Evolutionary conservation across 2,797 vertebrate genomes (phyloP).

Genomic region (Micropoecilia bifurca): DNA sequence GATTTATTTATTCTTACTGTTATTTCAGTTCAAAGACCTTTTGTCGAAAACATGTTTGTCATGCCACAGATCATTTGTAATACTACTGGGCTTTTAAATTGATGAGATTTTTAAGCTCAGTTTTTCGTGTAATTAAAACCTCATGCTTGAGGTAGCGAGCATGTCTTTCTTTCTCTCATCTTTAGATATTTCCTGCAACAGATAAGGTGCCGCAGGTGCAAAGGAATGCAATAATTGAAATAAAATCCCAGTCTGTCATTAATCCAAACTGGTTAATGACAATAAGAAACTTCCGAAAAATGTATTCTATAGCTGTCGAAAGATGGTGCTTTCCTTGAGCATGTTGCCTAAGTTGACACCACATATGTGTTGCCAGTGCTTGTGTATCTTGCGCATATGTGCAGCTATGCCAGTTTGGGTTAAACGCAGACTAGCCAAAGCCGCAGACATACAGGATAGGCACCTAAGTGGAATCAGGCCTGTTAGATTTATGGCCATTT

Average conservation of each 20-base stretch:
- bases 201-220: constrained; percentile 16
- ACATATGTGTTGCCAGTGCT: constrained; percentile 37
- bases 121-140: constrained; percentile 61
- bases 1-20: constrained; percentile 47
- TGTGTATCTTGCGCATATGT: constrained; percentile 43
- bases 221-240: constrained; percentile 32
- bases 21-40: constrained; percentile 49
- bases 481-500: constrained; percentile 98
- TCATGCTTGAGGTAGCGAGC: constrained; percentile 30
- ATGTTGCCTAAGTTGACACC: constrained; percentile 27
- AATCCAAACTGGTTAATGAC: constrained; percentile 46
- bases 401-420: constrained; percentile 82
- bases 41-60: constrained; percentile 42
- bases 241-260: constrained; percentile 30
- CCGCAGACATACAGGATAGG: constrained; percentile 86
- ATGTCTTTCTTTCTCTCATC: constrained; percentile 36
- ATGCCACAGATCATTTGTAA: constrained; percentile 54
- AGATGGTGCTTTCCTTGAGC: constrained; percentile 32
- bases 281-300: constrained; percentile 45
- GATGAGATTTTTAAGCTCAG: constrained; percentile 40
- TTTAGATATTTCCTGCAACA: constrained; percentile 41
- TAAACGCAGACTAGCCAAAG: constrained; percentile 80
- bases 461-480: constrained; percentile 88
- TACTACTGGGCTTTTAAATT: constrained; percentile 44
- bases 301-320: constrained; percentile 14